A percentile compares a stretch with the other conserved stretches of the same genome.
Evolutionary conservation across 2,113 vertebrate species (phyloP).

Genomic region (Hyperoodon ampullatus): DNA sequence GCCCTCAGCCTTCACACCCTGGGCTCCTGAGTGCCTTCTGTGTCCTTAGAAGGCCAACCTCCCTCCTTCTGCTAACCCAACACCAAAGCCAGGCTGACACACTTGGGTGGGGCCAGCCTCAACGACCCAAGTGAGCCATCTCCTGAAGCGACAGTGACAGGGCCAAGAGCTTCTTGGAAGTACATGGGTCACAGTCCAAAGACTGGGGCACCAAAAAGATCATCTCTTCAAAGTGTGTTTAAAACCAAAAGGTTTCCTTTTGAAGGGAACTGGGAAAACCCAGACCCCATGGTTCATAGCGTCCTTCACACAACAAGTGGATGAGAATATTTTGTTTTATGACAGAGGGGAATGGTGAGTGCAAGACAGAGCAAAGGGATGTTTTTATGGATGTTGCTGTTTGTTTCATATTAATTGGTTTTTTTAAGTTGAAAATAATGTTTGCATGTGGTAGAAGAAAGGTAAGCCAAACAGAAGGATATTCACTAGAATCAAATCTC

Average conservation of each 20-base stretch:
- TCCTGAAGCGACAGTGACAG: neutral
- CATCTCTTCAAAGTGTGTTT: neutral
- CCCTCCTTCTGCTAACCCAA: neutral
- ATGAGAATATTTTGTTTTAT: neutral
- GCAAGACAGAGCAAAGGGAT: neutral
- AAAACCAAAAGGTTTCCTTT: neutral
- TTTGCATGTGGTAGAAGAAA: neutral
- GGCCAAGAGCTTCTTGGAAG: neutral
- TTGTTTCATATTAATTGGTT: neutral
- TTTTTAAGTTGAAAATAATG: neutral
- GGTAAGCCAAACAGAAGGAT: neutral
- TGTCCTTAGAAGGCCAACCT: neutral
- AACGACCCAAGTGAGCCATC: rapidly evolving
- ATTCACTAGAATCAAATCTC: neutral
- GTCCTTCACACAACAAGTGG: neutral
- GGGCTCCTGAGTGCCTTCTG: neutral
- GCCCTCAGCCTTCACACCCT: rapidly evolving
- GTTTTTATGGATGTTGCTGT: neutral
- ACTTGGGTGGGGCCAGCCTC: neutral
- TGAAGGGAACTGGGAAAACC: neutral
- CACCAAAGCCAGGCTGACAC: neutral
- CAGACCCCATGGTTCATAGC: neutral
- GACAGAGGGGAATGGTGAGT: neutral
- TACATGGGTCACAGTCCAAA: neutral
- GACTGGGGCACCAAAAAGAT: too few relatives aligned